A percentile compares a stretch with the other conserved stretches of the same genome.
phyloP scores from a whole-genome alignment of 2,888 invertebrate species.

The Hypena proboscidalis region DNA sequence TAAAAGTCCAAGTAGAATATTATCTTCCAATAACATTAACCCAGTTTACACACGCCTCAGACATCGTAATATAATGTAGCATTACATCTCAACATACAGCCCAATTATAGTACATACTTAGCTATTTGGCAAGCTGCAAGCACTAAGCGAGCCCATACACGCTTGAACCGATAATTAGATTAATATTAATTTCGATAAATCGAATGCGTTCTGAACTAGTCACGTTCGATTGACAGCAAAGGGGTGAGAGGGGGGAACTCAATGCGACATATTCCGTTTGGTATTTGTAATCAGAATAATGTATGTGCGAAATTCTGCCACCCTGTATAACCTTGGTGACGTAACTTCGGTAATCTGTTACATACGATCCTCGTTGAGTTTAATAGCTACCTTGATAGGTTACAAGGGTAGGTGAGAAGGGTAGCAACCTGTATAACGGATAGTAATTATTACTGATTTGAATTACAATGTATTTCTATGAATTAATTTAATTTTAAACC shows the following conservation, averaged over 20 bases:
- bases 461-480: too few species aligned
- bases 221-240: conserved; percentile 53
- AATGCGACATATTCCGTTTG: conserved; percentile 43
- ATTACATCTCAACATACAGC: conserved; percentile 9
- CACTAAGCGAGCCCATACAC: conserved; percentile 11
- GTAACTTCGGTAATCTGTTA: conserved; percentile 22
- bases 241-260: conserved; percentile 25
- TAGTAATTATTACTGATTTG: too few species aligned
- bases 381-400: conserved; percentile 2
- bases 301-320: conserved; percentile 35
- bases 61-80: too few species aligned
- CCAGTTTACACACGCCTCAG: too few species aligned
- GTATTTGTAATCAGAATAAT: conserved; percentile 54
- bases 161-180: conserved; percentile 47
- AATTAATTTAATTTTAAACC: too few species aligned
- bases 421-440: neutral
- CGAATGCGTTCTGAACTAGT: conserved; percentile 55
- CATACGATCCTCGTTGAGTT: conserved; percentile 22
- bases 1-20: too few species aligned
- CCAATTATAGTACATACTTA: neutral
- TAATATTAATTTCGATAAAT: conserved; percentile 62
- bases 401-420: neutral
- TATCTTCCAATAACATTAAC: too few species aligned
- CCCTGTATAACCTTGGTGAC: conserved; percentile 24
- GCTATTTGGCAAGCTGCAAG: conserved; percentile 15